These are phyloP conservation scores for Polymixis flavicincta DNA, from an alignment of 2,888 invertebrate genomes.

Conservation along the genomic window DNA sequence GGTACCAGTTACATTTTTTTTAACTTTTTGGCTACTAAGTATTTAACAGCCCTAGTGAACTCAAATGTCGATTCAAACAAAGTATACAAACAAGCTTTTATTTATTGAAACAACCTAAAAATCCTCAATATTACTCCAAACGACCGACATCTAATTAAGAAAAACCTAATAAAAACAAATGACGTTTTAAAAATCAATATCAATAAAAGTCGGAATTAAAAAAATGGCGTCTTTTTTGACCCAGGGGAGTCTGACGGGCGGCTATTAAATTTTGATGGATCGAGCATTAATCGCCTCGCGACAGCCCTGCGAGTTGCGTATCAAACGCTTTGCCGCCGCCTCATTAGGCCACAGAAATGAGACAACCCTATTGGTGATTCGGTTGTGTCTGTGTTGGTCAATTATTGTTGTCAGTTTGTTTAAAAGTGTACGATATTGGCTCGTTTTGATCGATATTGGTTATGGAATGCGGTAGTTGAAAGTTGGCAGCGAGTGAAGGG, in stretches of 20 bases:
- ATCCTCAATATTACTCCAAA: constrained; percentile 23
- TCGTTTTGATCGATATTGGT: constrained; percentile 8
- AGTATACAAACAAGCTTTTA: background rate
- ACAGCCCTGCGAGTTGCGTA: constrained; percentile 71
- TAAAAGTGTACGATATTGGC: constrained; percentile 7
- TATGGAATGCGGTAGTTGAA: background rate
- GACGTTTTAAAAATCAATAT: constrained; percentile 67
- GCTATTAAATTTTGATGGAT: constrained; percentile 82
- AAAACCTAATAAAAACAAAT: constrained; percentile 52
- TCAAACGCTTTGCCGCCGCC: constrained; percentile 77
- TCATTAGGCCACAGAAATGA: constrained; percentile 75
- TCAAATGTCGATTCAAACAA: constrained; percentile 4
- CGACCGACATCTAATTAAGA: constrained; percentile 50
- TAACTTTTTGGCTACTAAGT: background rate
- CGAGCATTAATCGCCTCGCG: constrained; percentile 73
- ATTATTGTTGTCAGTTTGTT: constrained; percentile 4
- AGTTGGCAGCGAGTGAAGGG: background rate
- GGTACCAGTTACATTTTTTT: background rate
- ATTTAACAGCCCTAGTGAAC: background rate
- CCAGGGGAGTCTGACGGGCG: constrained; percentile 59
- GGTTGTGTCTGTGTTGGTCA: constrained; percentile 40
- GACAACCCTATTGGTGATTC: constrained; percentile 54
- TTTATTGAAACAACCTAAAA: constrained; percentile 15
- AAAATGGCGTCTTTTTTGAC: constrained; percentile 61
- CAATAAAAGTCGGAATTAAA: constrained; percentile 68